Percentiles rank a stretch among this genome's conserved stretches.
These are phyloP conservation scores for Xanthia icteritia DNA, from an alignment of 2,888 invertebrate genomes.

Conservation along the genomic window DNA sequence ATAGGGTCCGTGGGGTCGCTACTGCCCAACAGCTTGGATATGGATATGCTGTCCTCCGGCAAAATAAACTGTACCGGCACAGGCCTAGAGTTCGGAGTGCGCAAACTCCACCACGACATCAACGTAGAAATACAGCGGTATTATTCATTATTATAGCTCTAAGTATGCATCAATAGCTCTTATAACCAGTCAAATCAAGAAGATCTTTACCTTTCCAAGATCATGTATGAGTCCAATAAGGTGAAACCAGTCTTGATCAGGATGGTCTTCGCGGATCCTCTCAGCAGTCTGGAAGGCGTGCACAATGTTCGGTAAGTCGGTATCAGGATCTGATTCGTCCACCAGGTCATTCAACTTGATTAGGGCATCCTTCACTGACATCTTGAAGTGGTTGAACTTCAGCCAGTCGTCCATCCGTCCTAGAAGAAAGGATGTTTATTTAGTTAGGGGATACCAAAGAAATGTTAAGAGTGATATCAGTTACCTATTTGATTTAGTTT, in stretches of 20 bases:
- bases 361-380: slow-evolving; percentile 95
- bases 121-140: no score
- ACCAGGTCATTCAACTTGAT: slow-evolving; percentile 96
- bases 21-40: no score
- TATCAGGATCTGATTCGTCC: slow-evolving; percentile 99
- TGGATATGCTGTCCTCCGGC: no score
- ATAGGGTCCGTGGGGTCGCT: no score
- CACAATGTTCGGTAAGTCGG: slow-evolving; percentile 97
- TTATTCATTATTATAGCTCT: no score
- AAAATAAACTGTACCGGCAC: no score
- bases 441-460: not conserved
- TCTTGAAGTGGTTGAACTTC: slow-evolving; percentile 95
- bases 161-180: not conserved
- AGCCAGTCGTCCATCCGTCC: slow-evolving; percentile 94
- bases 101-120: no score
- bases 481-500: not conserved
- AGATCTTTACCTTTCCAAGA: slow-evolving; percentile 94
- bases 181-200: not conserved
- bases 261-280: slow-evolving; percentile 95
- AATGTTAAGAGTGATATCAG: not conserved
- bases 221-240: slow-evolving; percentile 98
- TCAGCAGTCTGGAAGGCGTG: slow-evolving; percentile 99
- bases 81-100: no score
- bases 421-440: slow-evolving; percentile 70
- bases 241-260: slow-evolving; percentile 98